phyloP scores from a whole-genome alignment of 2,888 invertebrate species.

The Abrostola tripartita region DNA sequence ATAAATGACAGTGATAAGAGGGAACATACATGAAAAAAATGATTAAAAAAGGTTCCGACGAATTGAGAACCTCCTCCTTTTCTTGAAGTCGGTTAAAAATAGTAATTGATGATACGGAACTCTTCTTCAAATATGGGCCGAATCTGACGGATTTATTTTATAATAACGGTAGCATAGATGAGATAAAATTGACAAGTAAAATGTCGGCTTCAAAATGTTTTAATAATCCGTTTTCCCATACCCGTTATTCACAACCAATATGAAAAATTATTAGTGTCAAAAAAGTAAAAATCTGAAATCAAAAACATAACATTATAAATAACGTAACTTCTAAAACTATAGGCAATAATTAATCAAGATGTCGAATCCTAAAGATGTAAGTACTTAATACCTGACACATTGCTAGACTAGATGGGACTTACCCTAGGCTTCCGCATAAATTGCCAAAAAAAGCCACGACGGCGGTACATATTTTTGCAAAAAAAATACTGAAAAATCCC shows the following conservation, averaged over 20 bases:
- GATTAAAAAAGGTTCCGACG: too few relatives aligned
- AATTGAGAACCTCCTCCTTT: too few relatives aligned
- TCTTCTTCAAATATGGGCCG: background rate
- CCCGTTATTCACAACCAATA: conserved; percentile 12
- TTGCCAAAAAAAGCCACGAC: too few relatives aligned
- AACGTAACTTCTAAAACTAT: conserved; percentile 1
- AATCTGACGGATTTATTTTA: background rate
- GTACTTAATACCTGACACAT: background rate
- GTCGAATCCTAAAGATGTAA: conserved; percentile 43
- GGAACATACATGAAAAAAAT: too few relatives aligned
- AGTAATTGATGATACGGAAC: background rate
- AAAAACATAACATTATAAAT: background rate
- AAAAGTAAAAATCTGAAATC: conserved; percentile 2
- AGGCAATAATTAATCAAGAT: conserved; percentile 7
- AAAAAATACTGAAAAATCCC: too few relatives aligned
- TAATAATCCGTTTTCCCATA: conserved; percentile 1
- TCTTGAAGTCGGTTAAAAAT: too few relatives aligned
- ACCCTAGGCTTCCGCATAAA: too few relatives aligned
- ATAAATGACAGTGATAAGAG: too few relatives aligned
- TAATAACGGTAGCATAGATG: background rate
- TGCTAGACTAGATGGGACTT: too few relatives aligned
- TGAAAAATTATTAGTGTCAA: conserved; percentile 26
- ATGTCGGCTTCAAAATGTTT: conserved; percentile 4
- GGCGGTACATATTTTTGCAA: too few relatives aligned
- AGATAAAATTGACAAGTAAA: conserved; percentile 27